Percentiles rank a stretch among this genome's conserved stretches.
Evolutionary conservation across 2,797 vertebrate genomes (phyloP).

Genomic region (Gobionotothen gibberifrons): DNA sequence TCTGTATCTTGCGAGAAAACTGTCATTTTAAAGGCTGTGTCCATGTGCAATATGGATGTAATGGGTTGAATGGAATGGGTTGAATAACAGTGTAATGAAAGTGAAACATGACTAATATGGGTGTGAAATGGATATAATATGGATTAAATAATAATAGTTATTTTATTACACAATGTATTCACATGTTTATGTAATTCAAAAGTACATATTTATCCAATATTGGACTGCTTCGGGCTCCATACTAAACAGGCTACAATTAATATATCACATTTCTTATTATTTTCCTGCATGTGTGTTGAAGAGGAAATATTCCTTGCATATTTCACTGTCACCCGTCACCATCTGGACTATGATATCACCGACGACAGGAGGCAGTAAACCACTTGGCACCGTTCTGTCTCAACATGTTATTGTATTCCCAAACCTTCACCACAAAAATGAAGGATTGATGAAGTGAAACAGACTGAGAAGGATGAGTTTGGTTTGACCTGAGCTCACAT

Average conservation of each 20-base stretch:
- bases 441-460: constrained; percentile 71
- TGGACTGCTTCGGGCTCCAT: neutral
- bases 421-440: constrained; percentile 49
- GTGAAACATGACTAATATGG: no score
- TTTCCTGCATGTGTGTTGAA: constrained; percentile 29
- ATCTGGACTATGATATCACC: constrained; percentile 51
- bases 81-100: no score
- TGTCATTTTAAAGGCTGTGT: no score
- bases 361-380: constrained; percentile 60
- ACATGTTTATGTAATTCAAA: neutral
- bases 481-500: constrained; percentile 60
- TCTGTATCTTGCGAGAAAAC: no score
- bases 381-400: constrained; percentile 52
- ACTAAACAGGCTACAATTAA: neutral
- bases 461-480: constrained; percentile 61
- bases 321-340: constrained; percentile 67
- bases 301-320: constrained; percentile 27
- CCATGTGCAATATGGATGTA: no score
- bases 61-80: no score
- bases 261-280: constrained; percentile 11
- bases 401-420: constrained; percentile 51
- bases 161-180: neutral
- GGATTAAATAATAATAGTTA: neutral
- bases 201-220: neutral
- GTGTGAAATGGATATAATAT: no score